Evolutionary conservation across 2,113 vertebrate genomes (phyloP).

Genomic region (Rhabdornis inornatus): DNA sequence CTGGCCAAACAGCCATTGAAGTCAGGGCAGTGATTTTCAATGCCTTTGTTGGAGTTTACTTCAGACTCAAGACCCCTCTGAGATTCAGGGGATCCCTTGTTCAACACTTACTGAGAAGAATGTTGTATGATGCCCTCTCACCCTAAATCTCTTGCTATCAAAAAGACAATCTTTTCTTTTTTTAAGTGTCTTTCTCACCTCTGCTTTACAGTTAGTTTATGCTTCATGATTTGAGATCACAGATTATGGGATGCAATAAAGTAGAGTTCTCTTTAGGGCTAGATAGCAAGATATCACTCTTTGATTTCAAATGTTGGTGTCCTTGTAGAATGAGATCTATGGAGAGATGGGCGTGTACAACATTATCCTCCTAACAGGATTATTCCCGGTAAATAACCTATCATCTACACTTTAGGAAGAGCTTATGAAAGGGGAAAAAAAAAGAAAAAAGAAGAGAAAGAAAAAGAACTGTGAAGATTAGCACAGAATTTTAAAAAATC

Average conservation of each 20-base stretch:
- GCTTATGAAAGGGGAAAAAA: not conserved
- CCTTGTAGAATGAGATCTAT: not conserved
- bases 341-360: not conserved
- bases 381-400: not conserved
- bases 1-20: not conserved
- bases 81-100: not conserved
- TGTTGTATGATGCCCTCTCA: not conserved
- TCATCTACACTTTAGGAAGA: not conserved
- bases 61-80: not conserved
- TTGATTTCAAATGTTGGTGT: not conserved
- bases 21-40: not conserved
- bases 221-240: not conserved
- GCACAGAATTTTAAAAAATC: not conserved
- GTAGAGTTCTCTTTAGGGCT: not conserved
- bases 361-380: not conserved
- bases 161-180: not conserved
- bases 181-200: not conserved
- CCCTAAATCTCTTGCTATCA: not conserved
- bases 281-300: not conserved
- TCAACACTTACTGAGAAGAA: not conserved
- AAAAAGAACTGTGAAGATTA: not conserved
- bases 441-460: too few species aligned
- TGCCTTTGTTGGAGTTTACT: not conserved
- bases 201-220: not conserved
- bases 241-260: not conserved